Base-by-base conservation (phyloP, 2,113 vertebrate species). In the Malurus cyaneus region DNA sequence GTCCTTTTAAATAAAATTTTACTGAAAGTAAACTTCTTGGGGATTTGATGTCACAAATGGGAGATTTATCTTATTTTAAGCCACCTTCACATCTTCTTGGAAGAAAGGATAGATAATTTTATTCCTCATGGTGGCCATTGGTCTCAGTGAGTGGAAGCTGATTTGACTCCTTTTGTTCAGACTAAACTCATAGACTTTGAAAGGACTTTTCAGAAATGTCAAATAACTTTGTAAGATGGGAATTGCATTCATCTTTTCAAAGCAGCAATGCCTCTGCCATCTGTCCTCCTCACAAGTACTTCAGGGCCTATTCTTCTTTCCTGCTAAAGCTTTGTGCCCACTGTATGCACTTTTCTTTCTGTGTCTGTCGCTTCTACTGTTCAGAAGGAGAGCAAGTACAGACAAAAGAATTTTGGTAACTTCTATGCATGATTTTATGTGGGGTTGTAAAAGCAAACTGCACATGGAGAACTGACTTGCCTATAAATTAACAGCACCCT, bases 1-100 rank as follows among this genome's bases (percentile, higher is more conserved):
- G 52, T 85, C 93, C 72, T 83, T 82, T 77, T 81, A 94, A 94
- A 90, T 92, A 88, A 95, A 95, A 80, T 78, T 88, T 92, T 94
- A 46, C 86, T 92, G 56, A 53, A 76, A 92, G 72, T 69, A 29
- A 73, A 71, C 80, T 93, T 60, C 28, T 69, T 3, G 0, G 53
- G 62, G 70, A 49, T 89, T 89, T 84, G 71, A 69, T 76, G 70
- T 49, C 34, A 57, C 39, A 89, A 81, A 32, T 71, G 25, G 53
- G 53, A 60, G 29, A 53, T 71, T 65, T 76, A 72, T 86, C 57
- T 91, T 29, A 32, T 81, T 91, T 87, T 93, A 72, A 69, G 41
- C 36, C 49, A 84, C 46, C 18, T 80, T 78, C 67, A 57, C 28
- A 61, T 84, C 72, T 88, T 85, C 66, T 79, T 67, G 77, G 60